Evolutionary conservation across 1,140 invertebrate genomes (phyloP), one percentile per base, ranked within the genome.

Genomic region (Eriosoma lanigerum): DNA sequence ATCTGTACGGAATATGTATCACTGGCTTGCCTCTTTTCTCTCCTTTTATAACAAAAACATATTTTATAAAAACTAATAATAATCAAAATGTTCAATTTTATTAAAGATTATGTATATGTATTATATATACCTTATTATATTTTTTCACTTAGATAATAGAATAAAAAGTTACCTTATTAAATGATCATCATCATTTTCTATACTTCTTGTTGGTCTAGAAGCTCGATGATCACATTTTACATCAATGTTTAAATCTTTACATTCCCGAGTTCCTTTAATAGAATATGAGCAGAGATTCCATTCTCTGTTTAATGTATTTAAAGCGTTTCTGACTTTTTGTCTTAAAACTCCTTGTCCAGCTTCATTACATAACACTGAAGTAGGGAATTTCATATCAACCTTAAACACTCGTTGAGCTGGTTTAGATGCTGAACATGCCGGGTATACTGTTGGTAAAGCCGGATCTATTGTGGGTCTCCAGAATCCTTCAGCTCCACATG

Each of bases 401-500:
- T 93, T 95, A 88, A 97, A 97, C 0, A 97, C 94, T 58, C 95
- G 89, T 85, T 97, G 95, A 54, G 95, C 96, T 19, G 94, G 89
- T 82, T 93, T 91, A 5, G 94, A 89, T 76, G 90, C 92, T 92
- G 85, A 95, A 85, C 95, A 97, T 83, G 95, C 93, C 52, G 96
- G 95, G 85, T 96, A 97, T 3, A 96, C 87, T 81, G 96, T 86
- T 17, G 94, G 93, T 82, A 93, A 87, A 44, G 87, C 89, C 13
- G 94, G 93, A 84, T 94, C 90, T 29, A 87, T 88, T 3, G 93
- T 95, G 29, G 96, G 96, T 82, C 95, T 88, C 96, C 96, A 98
- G 86, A 96, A 96, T 52, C 96, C 96, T 90, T 98, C 96, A 78
- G 94, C 94, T 19, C 95, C 96, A 85, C 96, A 98, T 9, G 96